Evolutionary conservation across 2,113 vertebrate genomes (phyloP).

Genomic region (Hiodon tergisus): DNA sequence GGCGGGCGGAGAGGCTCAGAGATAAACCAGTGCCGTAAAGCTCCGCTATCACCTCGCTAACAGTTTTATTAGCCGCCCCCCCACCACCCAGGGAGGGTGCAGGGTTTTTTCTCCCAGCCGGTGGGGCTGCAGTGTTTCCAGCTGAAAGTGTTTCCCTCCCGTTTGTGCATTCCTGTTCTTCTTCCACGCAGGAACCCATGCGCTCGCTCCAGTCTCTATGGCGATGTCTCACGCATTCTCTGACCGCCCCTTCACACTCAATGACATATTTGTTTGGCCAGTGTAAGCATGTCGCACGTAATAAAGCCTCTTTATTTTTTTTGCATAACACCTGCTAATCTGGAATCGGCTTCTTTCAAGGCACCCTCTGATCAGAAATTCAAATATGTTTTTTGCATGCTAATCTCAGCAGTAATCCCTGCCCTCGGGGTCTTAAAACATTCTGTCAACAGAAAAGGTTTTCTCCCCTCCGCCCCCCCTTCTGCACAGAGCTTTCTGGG

Average conservation of each 20-base stretch:
- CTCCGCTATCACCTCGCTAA: slow-evolving; percentile 29
- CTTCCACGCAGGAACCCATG: slow-evolving; percentile 54
- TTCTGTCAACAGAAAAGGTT: slow-evolving; percentile 66
- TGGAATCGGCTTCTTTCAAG: slow-evolving; percentile 67
- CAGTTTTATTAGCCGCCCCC: slow-evolving; percentile 30
- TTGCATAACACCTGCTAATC: slow-evolving; percentile 84
- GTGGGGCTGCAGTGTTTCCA: slow-evolving; percentile 9
- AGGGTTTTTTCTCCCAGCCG: slow-evolving; percentile 54
- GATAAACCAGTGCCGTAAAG: slow-evolving; percentile 23
- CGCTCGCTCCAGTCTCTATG: slow-evolving; percentile 73
- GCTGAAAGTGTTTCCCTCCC: slow-evolving; percentile 52
- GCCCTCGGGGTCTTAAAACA: slow-evolving; percentile 65
- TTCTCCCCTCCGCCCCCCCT: slow-evolving; percentile 63
- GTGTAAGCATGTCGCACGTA: slow-evolving; percentile 74
- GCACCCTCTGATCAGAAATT: slow-evolving; percentile 78
- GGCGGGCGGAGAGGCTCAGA: slow-evolving; percentile 9
- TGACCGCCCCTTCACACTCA: slow-evolving; percentile 75
- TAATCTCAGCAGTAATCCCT: slow-evolving; percentile 83
- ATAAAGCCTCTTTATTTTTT: slow-evolving; percentile 54
- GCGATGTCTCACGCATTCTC: slow-evolving; percentile 77
- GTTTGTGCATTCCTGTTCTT: slow-evolving; percentile 64
- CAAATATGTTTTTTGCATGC: slow-evolving; percentile 81
- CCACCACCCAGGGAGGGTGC: slow-evolving; percentile 48
- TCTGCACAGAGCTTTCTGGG: slow-evolving; percentile 21
- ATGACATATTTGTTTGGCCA: slow-evolving; percentile 95